Percentiles rank a stretch among this genome's conserved stretches.
Conservation (phyloP, 1,140 invertebrate species). For the Cecropterus lyciades region DNA sequence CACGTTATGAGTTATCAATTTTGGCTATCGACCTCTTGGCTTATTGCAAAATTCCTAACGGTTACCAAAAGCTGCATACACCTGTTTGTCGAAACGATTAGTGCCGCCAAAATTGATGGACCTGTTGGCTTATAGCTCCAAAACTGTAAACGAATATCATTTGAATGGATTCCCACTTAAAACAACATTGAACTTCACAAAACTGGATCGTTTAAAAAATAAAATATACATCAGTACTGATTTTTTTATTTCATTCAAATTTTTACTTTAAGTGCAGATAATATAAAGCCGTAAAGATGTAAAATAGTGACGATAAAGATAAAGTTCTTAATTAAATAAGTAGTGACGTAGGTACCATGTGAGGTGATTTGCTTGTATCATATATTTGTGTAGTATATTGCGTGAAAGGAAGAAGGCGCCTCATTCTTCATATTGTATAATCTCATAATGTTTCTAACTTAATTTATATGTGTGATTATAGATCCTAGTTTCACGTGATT, state of each 20-base stretch:
- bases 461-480: too few species aligned
- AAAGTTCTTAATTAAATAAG: constrained; percentile 14
- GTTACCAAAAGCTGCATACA: constrained; percentile 1
- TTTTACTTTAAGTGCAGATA: constrained; percentile 1
- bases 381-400: too few species aligned
- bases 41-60: constrained; percentile 33
- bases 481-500: too few species aligned
- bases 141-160: constrained; percentile 7
- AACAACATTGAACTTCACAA: neutral
- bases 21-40: constrained; percentile 21
- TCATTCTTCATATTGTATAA: too few species aligned
- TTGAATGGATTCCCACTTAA: constrained; percentile 2
- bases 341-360: constrained; percentile 6
- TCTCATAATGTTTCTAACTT: too few species aligned
- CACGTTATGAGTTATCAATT: neutral
- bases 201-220: neutral
- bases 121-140: neutral
- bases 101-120: constrained; percentile 17
- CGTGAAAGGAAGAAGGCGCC: too few species aligned
- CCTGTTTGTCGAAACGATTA: constrained; percentile 13
- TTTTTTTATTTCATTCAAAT: neutral
- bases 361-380: neutral
- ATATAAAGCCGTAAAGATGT: constrained; percentile 12
- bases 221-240: neutral
- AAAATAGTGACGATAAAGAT: constrained; percentile 1